These are phyloP conservation scores for Agelas oroides DNA, from an alignment of 37 sponge, comb jelly and placozoan genomes.

Conservation along the genomic window DNA sequence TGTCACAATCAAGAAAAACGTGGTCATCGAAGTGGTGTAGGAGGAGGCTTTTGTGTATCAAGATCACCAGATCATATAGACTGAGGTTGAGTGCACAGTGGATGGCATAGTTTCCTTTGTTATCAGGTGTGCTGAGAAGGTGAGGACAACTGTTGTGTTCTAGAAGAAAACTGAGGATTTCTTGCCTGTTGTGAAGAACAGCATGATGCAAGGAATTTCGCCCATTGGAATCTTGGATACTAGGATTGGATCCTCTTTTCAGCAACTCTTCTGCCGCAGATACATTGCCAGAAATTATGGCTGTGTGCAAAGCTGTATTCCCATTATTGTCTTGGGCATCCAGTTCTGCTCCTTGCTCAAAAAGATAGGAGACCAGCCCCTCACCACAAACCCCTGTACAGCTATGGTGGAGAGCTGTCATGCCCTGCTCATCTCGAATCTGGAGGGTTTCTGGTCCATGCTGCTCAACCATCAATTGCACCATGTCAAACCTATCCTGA, in stretches of 20 bases:
- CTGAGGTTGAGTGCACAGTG: conserved; percentile 44
- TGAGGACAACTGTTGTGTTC: background rate
- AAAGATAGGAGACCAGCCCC: conserved; percentile 44
- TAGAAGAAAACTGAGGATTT: conserved; percentile 20
- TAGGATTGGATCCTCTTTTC: conserved; percentile 22
- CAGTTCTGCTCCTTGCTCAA: conserved; percentile 44
- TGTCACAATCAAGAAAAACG: conserved; percentile 29
- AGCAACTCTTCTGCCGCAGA: conserved; percentile 54
- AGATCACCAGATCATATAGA: conserved; percentile 8
- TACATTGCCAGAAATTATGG: conserved; percentile 54
- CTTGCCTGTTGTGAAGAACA: conserved; percentile 20
- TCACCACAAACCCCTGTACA: background rate
- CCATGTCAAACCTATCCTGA: conserved; percentile 58
- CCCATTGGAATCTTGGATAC: conserved; percentile 18
- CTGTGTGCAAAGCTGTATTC: conserved; percentile 64
- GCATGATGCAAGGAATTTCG: conserved; percentile 59
- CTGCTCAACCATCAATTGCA: conserved; percentile 51
- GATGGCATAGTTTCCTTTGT: conserved; percentile 34
- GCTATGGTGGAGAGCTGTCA: conserved; percentile 63
- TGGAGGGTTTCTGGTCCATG: conserved; percentile 37
- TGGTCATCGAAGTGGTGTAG: background rate
- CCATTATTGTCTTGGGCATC: conserved; percentile 61
- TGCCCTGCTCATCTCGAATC: conserved; percentile 13
- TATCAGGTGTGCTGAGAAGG: conserved; percentile 20
- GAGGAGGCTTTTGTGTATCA: background rate